A percentile compares a stretch with the other conserved stretches of the same genome.
Evolutionary conservation across 1,140 invertebrate species (phyloP).

Genomic region (Homarus americanus): DNA sequence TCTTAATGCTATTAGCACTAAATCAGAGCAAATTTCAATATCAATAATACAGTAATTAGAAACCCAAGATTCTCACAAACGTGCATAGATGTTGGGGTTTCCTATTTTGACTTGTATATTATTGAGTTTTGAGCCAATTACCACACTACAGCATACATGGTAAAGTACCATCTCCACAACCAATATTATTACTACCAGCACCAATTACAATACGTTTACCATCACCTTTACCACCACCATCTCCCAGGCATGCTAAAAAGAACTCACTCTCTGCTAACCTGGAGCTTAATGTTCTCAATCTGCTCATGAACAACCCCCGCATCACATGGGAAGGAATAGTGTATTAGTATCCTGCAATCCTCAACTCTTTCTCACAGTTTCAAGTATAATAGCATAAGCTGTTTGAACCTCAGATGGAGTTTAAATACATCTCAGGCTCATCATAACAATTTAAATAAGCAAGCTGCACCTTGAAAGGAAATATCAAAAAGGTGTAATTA

Average conservation of each 20-base stretch:
- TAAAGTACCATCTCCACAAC: slow-evolving; percentile 10
- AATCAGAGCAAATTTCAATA: background rate
- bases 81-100: background rate
- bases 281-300: slow-evolving; percentile 71
- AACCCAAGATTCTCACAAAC: background rate
- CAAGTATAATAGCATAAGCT: slow-evolving; percentile 28
- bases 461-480: background rate
- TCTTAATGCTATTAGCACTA: background rate
- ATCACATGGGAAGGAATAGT: slow-evolving; percentile 61
- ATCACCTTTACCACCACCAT: slow-evolving; percentile 38
- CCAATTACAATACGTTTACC: background rate
- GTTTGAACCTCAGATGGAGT: slow-evolving; percentile 50
- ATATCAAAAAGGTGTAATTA: background rate
- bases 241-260: slow-evolving; percentile 64
- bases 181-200: slow-evolving; percentile 14
- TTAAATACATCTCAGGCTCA: slow-evolving; percentile 40
- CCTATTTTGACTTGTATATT: background rate
- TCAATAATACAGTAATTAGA: background rate
- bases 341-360: slow-evolving; percentile 60
- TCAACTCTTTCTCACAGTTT: slow-evolving; percentile 7
- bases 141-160: background rate
- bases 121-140: slow-evolving; percentile 7
- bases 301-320: slow-evolving; percentile 64
- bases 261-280: slow-evolving; percentile 68
- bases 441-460: background rate